Percentiles rank a stretch among this genome's conserved stretches.
phyloP scores from a whole-genome alignment of 2,113 vertebrate species.

The Gymnobelideus leadbeateri region DNA sequence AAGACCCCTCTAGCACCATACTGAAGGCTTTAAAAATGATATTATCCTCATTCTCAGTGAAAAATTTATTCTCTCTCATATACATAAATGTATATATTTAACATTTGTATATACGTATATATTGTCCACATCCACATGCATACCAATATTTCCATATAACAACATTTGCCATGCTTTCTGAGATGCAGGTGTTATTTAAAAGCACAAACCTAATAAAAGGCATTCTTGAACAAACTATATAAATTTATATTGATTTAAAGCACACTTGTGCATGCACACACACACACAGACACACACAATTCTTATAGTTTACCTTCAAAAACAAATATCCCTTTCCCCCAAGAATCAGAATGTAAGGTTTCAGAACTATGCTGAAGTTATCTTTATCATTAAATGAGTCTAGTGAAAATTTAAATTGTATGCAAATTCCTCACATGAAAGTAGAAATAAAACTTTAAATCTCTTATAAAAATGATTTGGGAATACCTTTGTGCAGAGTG shows the following conservation, averaged over 20 bases:
- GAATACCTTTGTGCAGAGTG: slow-evolving; percentile 19
- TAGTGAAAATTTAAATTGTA: slow-evolving; percentile 26
- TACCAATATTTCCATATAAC: neutral
- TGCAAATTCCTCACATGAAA: slow-evolving; percentile 57
- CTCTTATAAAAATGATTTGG: neutral
- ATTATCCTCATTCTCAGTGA: neutral
- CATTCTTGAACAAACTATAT: neutral
- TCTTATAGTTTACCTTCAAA: slow-evolving; percentile 47
- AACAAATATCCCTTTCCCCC: slow-evolving; percentile 49
- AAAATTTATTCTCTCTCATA: no score
- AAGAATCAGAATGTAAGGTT: slow-evolving; percentile 9
- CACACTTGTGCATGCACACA: neutral
- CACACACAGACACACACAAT: neutral
- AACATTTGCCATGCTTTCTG: neutral
- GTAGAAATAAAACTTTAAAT: slow-evolving; percentile 52
- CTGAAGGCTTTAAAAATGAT: neutral
- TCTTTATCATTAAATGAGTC: slow-evolving; percentile 33
- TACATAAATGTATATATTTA: no score
- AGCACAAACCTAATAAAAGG: neutral
- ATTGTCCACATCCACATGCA: neutral
- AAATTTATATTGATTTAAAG: neutral
- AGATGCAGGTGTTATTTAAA: neutral
- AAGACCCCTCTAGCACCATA: neutral
- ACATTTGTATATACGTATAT: neutral
- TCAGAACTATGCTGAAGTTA: slow-evolving; percentile 48